Evolutionary conservation across 2,113 vertebrate genomes (phyloP).

Genomic region (Gymnorhina tibicen): DNA sequence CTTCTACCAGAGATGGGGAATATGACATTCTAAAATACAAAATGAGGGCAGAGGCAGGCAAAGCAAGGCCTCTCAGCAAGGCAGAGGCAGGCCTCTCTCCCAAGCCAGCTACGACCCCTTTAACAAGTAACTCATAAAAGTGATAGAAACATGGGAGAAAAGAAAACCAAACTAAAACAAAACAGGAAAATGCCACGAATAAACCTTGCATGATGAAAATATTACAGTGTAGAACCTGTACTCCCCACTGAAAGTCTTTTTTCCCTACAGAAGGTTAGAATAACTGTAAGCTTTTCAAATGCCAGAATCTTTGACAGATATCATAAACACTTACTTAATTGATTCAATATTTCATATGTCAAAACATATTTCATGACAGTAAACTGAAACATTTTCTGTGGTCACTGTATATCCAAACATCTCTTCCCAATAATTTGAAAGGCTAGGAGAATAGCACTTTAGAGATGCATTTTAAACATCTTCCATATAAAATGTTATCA

Average conservation of each 20-base stretch:
- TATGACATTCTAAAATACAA: background rate
- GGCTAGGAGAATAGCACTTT: background rate
- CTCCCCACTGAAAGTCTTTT: slow-evolving; percentile 30
- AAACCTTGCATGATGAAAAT: background rate
- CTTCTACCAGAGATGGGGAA: background rate
- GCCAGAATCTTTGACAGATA: slow-evolving; percentile 54
- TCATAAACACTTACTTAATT: slow-evolving; percentile 24
- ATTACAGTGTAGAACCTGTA: slow-evolving; percentile 1
- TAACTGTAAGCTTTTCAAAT: slow-evolving; percentile 45
- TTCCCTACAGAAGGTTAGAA: slow-evolving; percentile 30
- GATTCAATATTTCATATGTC: background rate
- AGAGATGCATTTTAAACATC: background rate
- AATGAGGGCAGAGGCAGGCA: background rate
- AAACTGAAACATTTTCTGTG: background rate
- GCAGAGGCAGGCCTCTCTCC: background rate
- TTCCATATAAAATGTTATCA: background rate
- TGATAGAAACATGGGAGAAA: background rate
- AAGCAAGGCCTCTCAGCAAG: background rate
- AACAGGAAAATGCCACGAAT: background rate
- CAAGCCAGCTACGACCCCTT: background rate
- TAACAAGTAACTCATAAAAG: background rate
- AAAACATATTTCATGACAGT: background rate
- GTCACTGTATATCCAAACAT: background rate
- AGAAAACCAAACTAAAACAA: background rate
- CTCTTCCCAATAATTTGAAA: background rate